Base-by-base conservation (phyloP, 2,113 vertebrate species). In the Mirza zaza region DNA sequence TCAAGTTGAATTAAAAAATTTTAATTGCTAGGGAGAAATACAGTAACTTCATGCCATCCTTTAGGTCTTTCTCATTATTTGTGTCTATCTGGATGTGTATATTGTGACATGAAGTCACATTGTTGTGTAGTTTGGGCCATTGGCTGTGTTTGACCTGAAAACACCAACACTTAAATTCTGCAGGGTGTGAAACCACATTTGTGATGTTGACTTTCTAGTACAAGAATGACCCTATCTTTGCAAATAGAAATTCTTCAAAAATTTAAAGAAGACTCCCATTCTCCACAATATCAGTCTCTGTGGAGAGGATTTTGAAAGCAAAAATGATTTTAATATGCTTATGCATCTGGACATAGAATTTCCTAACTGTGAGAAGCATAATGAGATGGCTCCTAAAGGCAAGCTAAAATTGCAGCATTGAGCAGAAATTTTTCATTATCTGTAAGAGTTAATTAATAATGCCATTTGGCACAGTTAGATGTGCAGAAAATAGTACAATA, bases 381-480 rank as follows among this genome's bases (percentile, higher is more conserved):
- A 52, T 95, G 90, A 65, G 17, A 88, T 76, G 45, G 55, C 57
- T 93, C 90, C 96, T 81, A 9, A 21, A 76, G 87, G 96, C 82
- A 94, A 90, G 52, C 50, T 8, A 34, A 95, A 94, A 83, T 42
- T 97, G 82, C 18, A 81, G 70, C 52, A 68, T 39, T 15, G 3
- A 34, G 75, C 80, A 76, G 75, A 77, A 83, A 55, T 65, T 80
- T 84, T 90, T 90, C 71, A 77, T 90, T 88, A 71, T 96, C 95
- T 68, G 0, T 70, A 61, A 80, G 70, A 92, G 92, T 76, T 97
- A 92, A 70, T 63, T 83, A 93, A 94, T 93, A 93, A 45, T 97
- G 89, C 23, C 76, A 73, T 82, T 91, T 90, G 97, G 92, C 48
- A 92, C 76, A 80, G 61, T 87, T 36, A 67, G 45, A 12, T 29